A percentile compares a stretch with the other conserved stretches of the same genome.
Conservation (phyloP, 2,113 vertebrate genomes). For the Grammomys dolichurus region DNA sequence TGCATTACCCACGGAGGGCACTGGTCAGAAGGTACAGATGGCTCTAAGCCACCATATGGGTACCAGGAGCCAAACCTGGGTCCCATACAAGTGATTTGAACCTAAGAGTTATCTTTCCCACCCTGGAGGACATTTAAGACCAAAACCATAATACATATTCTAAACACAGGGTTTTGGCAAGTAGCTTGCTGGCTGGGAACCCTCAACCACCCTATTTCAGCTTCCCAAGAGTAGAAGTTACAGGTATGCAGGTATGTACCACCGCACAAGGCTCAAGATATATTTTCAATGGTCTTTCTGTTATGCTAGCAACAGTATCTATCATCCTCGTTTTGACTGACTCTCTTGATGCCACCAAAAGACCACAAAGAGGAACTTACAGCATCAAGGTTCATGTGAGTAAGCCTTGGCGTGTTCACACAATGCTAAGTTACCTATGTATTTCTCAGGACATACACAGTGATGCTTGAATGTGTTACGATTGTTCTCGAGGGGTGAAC, state of each 20-base stretch:
- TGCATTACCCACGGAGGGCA: not conserved
- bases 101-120: not conserved
- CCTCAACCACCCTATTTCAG: too few species aligned
- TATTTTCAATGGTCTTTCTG: not conserved
- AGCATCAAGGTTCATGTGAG: too few species aligned
- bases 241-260: not conserved
- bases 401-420: not conserved
- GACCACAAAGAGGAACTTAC: fast-evolving
- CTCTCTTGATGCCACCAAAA: not conserved
- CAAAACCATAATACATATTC: not conserved
- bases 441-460: not conserved
- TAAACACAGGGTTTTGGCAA: not conserved
- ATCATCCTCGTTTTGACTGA: fast-evolving
- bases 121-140: not conserved
- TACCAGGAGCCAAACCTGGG: too few species aligned
- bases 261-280: not conserved
- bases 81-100: not conserved
- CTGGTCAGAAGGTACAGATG: not conserved
- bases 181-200: not conserved
- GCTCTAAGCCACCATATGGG: too few species aligned
- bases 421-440: not conserved
- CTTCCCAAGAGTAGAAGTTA: not conserved
- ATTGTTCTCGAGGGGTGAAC: not conserved
- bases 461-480: not conserved
- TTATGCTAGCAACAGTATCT: too few species aligned